phyloP scores from a whole-genome alignment of 2,113 vertebrate species.

The Erpornis zantholeuca region DNA sequence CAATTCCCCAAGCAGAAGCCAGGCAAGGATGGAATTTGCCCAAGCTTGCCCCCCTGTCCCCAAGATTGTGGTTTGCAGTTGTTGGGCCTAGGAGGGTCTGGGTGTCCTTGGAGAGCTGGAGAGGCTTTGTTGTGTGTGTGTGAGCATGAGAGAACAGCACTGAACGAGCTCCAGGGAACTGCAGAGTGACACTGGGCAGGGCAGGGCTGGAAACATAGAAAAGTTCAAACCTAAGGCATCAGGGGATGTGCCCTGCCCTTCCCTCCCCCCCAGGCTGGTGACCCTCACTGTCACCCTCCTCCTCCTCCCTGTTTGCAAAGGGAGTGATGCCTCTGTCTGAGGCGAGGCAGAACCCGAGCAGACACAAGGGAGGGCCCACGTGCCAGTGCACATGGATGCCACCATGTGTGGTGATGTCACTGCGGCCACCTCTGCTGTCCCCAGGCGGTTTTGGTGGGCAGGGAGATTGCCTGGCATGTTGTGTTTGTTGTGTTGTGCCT shows the following conservation, averaged over 20 bases:
- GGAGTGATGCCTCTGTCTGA: background rate
- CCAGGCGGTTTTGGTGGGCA: background rate
- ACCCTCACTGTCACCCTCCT: background rate
- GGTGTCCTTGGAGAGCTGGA: too few relatives aligned
- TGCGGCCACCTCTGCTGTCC: rapidly evolving
- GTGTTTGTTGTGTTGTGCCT: background rate
- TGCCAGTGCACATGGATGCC: rapidly evolving
- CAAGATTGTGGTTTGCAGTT: too few relatives aligned
- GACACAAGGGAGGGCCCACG: rapidly evolving
- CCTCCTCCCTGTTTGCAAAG: background rate
- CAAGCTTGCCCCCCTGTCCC: too few relatives aligned
- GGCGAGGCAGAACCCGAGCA: rapidly evolving
- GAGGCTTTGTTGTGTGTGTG: too few relatives aligned
- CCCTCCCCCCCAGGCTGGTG: background rate
- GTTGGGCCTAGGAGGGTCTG: too few relatives aligned
- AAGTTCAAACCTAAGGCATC: too few relatives aligned
- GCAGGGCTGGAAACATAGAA: too few relatives aligned
- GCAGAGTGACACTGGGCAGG: too few relatives aligned
- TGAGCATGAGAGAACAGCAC: too few relatives aligned
- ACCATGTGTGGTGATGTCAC: rapidly evolving
- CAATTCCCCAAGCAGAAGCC: too few relatives aligned
- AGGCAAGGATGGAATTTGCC: too few relatives aligned
- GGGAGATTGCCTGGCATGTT: rapidly evolving
- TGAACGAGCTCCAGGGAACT: too few relatives aligned
- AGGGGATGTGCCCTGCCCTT: background rate